Evolutionary conservation across 2,888 invertebrate genomes (phyloP).

Genomic region (Agonum fuliginosum): DNA sequence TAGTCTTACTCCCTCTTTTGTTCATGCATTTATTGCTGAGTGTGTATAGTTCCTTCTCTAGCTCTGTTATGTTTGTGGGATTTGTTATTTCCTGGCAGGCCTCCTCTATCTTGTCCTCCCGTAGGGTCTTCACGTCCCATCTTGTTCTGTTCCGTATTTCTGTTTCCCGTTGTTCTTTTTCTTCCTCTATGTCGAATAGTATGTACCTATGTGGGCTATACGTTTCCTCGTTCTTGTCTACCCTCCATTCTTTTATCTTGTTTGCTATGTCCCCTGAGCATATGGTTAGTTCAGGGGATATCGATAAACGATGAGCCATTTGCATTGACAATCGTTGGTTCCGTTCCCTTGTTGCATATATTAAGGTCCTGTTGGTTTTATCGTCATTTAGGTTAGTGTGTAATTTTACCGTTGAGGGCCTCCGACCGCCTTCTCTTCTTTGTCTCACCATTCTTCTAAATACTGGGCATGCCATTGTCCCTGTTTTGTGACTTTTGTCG

Average conservation of each 20-base stretch:
- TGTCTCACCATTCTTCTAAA: background rate
- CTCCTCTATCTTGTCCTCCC: background rate
- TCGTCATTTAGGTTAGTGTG: background rate
- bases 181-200: background rate
- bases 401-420: background rate
- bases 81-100: background rate
- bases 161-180: background rate
- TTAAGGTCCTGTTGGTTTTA: background rate
- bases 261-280: background rate
- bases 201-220: background rate
- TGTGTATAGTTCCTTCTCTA: background rate
- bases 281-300: background rate
- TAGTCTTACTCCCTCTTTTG: background rate
- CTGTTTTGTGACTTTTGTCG: background rate
- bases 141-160: background rate
- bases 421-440: background rate
- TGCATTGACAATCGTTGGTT: background rate
- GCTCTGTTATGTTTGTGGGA: background rate
- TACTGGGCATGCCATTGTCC: background rate
- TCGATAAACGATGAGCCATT: background rate
- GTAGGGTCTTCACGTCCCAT: background rate
- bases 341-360: background rate
- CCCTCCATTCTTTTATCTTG: background rate
- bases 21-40: background rate
- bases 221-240: background rate